phyloP scores from a whole-genome alignment of 2,113 vertebrate genomes.

The Vidua macroura region DNA sequence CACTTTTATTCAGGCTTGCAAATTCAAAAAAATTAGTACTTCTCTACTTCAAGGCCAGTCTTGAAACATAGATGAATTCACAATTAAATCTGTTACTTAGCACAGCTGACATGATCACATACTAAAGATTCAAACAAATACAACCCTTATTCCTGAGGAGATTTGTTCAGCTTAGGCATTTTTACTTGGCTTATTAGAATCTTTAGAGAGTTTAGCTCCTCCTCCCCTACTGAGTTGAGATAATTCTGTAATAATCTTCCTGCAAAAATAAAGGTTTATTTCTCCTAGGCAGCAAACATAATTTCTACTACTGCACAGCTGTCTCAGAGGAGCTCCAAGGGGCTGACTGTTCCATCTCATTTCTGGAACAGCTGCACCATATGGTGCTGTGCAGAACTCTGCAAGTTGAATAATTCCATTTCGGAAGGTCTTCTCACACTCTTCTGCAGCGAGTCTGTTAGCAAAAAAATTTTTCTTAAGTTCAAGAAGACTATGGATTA shows the following conservation, averaged over 20 bases:
- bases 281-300: neutral
- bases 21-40: neutral
- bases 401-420: neutral
- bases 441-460: neutral
- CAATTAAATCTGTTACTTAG: neutral
- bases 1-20: neutral
- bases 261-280: neutral
- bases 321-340: neutral
- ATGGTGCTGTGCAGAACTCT: neutral
- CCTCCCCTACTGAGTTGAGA: neutral
- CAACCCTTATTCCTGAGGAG: neutral
- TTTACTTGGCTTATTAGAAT: neutral
- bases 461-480: neutral
- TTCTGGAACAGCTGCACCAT: slow-evolving; percentile 28
- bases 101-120: neutral
- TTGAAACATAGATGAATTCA: neutral
- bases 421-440: neutral
- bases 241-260: neutral
- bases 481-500: neutral
- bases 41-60: neutral
- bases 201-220: neutral
- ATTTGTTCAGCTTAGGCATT: slow-evolving; percentile 5
- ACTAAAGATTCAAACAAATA: neutral
- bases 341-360: neutral
- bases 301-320: neutral